Percentiles rank a stretch among this genome's conserved stretches.
phyloP scores from a whole-genome alignment of 2,113 vertebrate species.

The Bubo scandiacus region DNA sequence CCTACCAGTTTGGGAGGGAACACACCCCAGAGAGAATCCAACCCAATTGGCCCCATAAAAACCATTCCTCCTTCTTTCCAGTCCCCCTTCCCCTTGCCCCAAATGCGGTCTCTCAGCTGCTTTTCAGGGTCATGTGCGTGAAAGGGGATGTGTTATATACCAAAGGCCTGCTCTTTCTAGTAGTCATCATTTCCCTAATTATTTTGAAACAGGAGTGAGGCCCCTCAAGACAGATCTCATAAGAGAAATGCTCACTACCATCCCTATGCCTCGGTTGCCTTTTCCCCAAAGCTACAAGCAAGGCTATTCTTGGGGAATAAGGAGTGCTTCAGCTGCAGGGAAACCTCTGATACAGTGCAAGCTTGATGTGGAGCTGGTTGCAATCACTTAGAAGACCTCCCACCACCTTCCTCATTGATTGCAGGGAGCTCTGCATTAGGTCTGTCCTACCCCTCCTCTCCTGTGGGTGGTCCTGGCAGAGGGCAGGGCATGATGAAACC shows the following conservation, averaged over 20 bases:
- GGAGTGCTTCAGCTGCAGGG: not conserved
- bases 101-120: not conserved
- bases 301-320: not conserved
- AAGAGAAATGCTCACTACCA: not conserved
- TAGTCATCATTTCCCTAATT: not conserved
- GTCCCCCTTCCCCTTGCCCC: not conserved
- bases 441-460: not conserved
- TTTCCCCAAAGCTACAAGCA: not conserved
- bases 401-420: not conserved
- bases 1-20: slow-evolving; percentile 54
- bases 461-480: not conserved
- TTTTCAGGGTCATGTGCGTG: not conserved
- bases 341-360: not conserved
- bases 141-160: not conserved
- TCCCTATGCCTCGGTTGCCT: not conserved
- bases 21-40: slow-evolving; percentile 55
- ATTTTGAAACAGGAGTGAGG: not conserved
- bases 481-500: not conserved
- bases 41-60: slow-evolving; percentile 50
- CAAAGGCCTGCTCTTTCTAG: slow-evolving; percentile 18
- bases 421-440: not conserved
- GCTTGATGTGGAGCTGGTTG: not conserved
- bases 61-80: not conserved
- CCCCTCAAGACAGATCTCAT: not conserved
- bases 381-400: not conserved